These are phyloP conservation scores for Anguilla rostrata DNA, from an alignment of 2,113 vertebrate genomes.

Conservation along the genomic window DNA sequence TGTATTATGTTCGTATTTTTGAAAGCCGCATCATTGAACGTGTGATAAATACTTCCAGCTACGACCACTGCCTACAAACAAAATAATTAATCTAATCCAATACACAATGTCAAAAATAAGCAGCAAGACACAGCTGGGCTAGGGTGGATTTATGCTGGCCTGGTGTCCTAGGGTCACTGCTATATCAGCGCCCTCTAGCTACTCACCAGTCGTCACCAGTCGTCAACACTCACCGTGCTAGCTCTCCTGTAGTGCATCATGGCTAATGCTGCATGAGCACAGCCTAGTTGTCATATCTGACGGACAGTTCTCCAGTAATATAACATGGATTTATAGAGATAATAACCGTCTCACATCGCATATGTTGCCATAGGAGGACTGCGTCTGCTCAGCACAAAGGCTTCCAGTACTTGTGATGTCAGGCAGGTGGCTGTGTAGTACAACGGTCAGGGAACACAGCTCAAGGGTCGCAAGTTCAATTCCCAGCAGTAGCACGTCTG, in stretches of 20 bases:
- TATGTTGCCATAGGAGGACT: background rate
- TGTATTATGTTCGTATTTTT: too few species aligned
- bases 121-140: background rate
- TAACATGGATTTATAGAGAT: background rate
- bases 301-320: background rate
- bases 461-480: too few species aligned
- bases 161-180: background rate
- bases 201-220: background rate
- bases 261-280: too few species aligned
- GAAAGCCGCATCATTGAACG: background rate
- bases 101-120: background rate
- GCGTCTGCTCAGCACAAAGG: too few species aligned
- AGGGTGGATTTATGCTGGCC: background rate
- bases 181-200: background rate
- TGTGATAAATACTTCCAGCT: background rate
- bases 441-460: too few species aligned
- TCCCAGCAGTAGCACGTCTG: too few species aligned
- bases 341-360: background rate
- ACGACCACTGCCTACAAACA: background rate
- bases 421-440: too few species aligned
- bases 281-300: too few species aligned
- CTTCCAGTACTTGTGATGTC: too few species aligned
- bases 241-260: background rate
- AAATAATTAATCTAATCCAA: background rate
- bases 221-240: background rate